Evolutionary conservation across 2,888 invertebrate genomes (phyloP).

Genomic region (Tubulanus polymorphus): DNA sequence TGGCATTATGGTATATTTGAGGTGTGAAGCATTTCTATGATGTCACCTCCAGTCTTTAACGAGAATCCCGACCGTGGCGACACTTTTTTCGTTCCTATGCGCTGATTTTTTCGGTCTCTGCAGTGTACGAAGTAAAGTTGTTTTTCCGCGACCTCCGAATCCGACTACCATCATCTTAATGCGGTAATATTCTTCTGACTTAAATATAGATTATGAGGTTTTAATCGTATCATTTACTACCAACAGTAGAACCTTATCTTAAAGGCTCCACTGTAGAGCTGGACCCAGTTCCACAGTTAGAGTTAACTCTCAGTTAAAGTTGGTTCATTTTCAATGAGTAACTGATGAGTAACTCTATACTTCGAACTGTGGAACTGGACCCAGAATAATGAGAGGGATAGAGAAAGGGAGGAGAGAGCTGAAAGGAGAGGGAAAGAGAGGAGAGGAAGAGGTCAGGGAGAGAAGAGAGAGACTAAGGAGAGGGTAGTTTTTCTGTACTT

Average conservation of each 20-base stretch:
- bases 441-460: neutral
- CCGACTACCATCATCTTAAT: conserved; percentile 51
- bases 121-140: conserved; percentile 38
- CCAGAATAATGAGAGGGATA: too few species aligned
- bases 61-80: conserved; percentile 44
- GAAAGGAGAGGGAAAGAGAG: neutral
- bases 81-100: conserved; percentile 21
- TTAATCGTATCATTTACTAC: too few species aligned
- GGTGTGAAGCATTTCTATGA: neutral
- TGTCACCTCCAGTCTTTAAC: conserved; percentile 49
- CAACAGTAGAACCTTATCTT: too few species aligned
- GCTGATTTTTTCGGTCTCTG: conserved; percentile 28
- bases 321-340: too few species aligned
- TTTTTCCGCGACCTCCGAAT: conserved; percentile 44
- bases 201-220: neutral
- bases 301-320: too few species aligned
- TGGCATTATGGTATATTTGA: neutral
- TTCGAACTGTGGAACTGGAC: too few species aligned
- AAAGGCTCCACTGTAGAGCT: too few species aligned
- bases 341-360: too few species aligned
- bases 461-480: neutral
- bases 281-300: too few species aligned
- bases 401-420: neutral
- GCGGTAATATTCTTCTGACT: conserved; percentile 44
- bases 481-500: neutral